Base-by-base conservation (phyloP, 2,797 vertebrate species). In the Coreius guichenoti region DNA sequence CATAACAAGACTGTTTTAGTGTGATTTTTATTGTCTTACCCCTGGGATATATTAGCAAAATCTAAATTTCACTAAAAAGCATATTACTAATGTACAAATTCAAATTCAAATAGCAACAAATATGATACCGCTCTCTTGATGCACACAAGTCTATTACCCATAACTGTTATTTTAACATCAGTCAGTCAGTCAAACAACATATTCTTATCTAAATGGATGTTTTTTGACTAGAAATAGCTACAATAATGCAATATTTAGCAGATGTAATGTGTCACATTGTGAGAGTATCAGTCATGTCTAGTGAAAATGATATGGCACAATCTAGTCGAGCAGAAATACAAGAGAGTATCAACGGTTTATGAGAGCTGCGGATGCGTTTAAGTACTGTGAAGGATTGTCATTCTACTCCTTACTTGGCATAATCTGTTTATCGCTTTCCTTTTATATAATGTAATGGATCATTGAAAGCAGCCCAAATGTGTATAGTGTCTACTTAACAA, bases 341-440 rank as follows among this genome's bases (percentile, higher is more conserved):
- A 36, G 73, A 75, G 73, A 36, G 74, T 8, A 8, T 36, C 3
- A 6, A 33, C 1, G 29, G 13, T 65, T 65, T 65, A 31, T 31
- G 13, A 65, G 61, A 65, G 61, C 47, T 13, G 29, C 9, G 29
- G 19, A 3, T 33, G 23, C 21, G 19, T 36, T 16, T 36, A 76
- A 56, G 49, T 8, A 76, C 14, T 14, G 12, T n/a, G 74, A 76
- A 56, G 29, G 49, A 76, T 23, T 76, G 49, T 56, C 49, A 76
- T 76, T 76, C 21, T 76, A 43, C 70, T 29, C 31, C 12, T 65
- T 17, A 65, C 61, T 17, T 65, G 26, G 14, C 61, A 56, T 56
- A 36, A 56, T 76, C 31, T 75, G 29, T 75, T 75, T 14, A 75
- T 36, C 29, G 21, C 17, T 54, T 75, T 76, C 31, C 19, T 56